These are phyloP conservation scores for Creontiades dilutus DNA, from an alignment of 2,888 invertebrate genomes.

Conservation along the genomic window DNA sequence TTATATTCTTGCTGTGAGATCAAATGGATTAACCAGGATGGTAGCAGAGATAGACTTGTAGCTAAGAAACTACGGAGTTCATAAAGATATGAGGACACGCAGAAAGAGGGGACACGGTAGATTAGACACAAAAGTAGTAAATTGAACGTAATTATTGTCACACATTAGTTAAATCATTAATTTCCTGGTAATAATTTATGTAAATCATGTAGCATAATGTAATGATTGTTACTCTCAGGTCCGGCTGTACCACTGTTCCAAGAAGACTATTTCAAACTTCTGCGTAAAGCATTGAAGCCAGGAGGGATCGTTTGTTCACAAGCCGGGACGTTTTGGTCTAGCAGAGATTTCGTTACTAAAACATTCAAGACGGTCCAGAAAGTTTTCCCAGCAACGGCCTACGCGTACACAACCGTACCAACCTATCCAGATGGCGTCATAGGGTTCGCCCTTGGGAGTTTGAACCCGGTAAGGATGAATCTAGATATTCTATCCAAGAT, in stretches of 20 bases:
- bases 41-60: no score
- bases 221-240: slow-evolving; percentile 79
- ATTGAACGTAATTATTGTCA: no score
- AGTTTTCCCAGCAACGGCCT: slow-evolving; percentile 88
- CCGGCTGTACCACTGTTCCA: slow-evolving; percentile 87
- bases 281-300: slow-evolving; percentile 90
- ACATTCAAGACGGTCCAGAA: slow-evolving; percentile 87
- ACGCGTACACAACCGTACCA: slow-evolving; percentile 91
- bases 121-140: no score
- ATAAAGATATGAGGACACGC: no score
- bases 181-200: no score
- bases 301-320: slow-evolving; percentile 97
- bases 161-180: no score
- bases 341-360: slow-evolving; percentile 87
- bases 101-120: no score
- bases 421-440: slow-evolving; percentile 99
- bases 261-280: slow-evolving; percentile 89
- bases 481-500: no score
- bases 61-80: no score
- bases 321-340: slow-evolving; percentile 88
- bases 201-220: not conserved
- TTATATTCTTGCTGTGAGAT: no score
- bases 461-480: slow-evolving; percentile 81
- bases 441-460: slow-evolving; percentile 93
- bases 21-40: no score